Evolutionary conservation across 2,113 vertebrate species (phyloP), one percentile per base, ranked within the genome.

Genomic region (Poeciliopsis retropinna): DNA sequence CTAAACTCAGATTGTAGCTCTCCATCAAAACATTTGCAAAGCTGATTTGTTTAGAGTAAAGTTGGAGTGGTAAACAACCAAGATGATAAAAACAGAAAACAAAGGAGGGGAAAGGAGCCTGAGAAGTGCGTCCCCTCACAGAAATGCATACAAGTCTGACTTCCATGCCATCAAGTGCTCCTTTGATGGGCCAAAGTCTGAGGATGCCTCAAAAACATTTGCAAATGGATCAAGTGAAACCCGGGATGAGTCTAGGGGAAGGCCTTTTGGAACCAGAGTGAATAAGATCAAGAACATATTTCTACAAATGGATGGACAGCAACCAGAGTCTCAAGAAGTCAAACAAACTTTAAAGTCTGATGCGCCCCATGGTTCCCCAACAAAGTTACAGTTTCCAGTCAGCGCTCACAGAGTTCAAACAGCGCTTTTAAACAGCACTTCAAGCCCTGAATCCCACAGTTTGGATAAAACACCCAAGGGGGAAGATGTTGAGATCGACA

Each of bases 211-310:
- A 65, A 94, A 85, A 70, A 87, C 88, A 0, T 94, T 95, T 89
- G 89, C 96, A 83, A 97, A 92, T 90, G 96, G 96, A 0, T 95
- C 94, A 64, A 93, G 86, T 76, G 96, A 94, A 83, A 92, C 92
- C 63, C 79, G 91, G 47, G 94, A 95, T 9, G 95, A 96, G 76
- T 91, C 93, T 2, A 94, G 97, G 76, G 97, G 97, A 37, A 95
- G 97, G 82, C 94, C 94, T 61, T 97, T 97, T 0, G 97, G 96
- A 70, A 97, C 95, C 70, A 90, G 97, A 71, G 95, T 98, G 32
- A 95, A 96, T 85, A 98, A 97, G 91, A 98, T 98, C 80, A 98
- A 97, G 91, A 98, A 94, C 68, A 97, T 98, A 85, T 97, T 98
- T 87, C 91, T 98, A 31, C 97, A 98, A 57, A 96, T 98, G 97